Percentiles rank a stretch among this genome's conserved stretches.
phyloP scores from a whole-genome alignment of 2,113 vertebrate genomes.

The Ailurus styani region DNA sequence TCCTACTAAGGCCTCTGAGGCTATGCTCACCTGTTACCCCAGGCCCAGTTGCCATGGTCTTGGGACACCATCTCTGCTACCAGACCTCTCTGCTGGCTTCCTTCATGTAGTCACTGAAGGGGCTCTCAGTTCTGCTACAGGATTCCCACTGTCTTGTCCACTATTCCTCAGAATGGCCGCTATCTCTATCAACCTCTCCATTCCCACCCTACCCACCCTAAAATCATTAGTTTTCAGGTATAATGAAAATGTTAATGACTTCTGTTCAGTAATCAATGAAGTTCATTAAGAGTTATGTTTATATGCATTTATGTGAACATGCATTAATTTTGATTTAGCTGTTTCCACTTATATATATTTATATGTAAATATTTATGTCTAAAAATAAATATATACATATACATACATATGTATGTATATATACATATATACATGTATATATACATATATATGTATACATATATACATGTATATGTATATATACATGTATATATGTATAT shows the following conservation, averaged over 20 bases:
- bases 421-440: not conserved
- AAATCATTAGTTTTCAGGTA: not conserved
- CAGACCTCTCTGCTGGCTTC: not conserved
- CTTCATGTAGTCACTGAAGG: not conserved
- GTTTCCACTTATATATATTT: not conserved
- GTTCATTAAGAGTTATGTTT: not conserved
- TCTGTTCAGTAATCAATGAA: not conserved
- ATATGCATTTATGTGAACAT: not conserved
- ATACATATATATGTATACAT: not conserved
- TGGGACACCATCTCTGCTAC: no score
- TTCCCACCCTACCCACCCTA: not conserved
- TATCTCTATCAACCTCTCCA: not conserved
- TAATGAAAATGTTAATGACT: not conserved
- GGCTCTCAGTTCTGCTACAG: not conserved
- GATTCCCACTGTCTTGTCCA: not conserved
- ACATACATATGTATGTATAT: not conserved
- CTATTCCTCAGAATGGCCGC: not conserved
- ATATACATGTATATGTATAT: not conserved
- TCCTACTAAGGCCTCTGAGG: accelerated
- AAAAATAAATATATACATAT: not conserved
- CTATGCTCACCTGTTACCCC: accelerated
- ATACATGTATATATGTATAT: not conserved
- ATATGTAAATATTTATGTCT: not conserved
- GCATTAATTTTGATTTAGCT: not conserved
- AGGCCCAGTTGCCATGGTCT: accelerated